Evolutionary conservation across 2,113 vertebrate species (phyloP).

Genomic region (Sterrhoptilus dennistouni): DNA sequence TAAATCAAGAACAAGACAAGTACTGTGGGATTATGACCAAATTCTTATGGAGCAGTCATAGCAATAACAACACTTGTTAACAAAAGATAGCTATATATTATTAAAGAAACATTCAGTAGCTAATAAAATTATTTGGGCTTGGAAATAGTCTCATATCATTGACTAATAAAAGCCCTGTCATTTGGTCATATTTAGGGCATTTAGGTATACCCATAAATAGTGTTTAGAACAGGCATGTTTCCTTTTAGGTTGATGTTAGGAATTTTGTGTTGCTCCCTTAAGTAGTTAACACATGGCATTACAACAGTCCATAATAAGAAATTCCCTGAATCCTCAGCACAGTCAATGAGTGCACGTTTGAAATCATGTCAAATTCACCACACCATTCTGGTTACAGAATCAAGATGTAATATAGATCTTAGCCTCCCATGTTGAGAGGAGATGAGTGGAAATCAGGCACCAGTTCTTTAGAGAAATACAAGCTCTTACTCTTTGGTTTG

Average conservation of each 20-base stretch:
- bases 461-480: not conserved
- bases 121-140: not conserved
- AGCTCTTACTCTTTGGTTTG: not conserved
- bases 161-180: not conserved
- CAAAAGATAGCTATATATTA: not conserved
- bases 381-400: not conserved
- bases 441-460: not conserved
- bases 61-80: not conserved
- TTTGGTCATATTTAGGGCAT: not conserved
- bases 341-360: rapidly evolving
- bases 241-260: not conserved
- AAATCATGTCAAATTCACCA: not conserved
- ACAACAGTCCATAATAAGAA: not conserved
- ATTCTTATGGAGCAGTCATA: not conserved
- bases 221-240: not conserved
- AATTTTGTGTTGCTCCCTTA: not conserved
- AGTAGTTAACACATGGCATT: not conserved
- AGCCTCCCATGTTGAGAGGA: not conserved
- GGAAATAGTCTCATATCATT: not conserved
- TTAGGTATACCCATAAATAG: not conserved
- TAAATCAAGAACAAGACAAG: not conserved
- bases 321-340: not conserved
- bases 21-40: not conserved
- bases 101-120: not conserved
- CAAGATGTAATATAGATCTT: not conserved